Conservation (phyloP, 1,140 invertebrate species). For the Scaptodrosophila lebanonensis region DNA sequence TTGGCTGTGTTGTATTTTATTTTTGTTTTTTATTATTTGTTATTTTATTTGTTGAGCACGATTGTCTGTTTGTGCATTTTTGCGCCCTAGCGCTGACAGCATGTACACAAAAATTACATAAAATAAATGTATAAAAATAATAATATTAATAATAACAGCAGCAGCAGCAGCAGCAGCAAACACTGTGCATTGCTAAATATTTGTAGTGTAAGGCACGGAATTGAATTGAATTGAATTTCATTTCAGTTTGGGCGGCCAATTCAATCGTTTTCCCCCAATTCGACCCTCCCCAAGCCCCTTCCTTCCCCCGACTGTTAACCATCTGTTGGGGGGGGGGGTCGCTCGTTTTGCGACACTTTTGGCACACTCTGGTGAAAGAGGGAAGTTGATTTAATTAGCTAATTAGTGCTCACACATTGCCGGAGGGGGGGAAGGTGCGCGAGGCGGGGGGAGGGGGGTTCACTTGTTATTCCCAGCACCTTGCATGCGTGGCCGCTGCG, state of each 20-base stretch:
- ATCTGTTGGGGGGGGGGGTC: no score
- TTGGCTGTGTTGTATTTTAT: background rate
- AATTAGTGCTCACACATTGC: slow-evolving; percentile 1
- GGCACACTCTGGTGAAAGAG: no score
- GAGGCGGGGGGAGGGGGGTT: background rate
- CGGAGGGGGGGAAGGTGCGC: background rate
- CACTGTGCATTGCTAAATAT: no score
- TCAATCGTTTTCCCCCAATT: slow-evolving; percentile 43
- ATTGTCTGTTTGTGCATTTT: slow-evolving; percentile 20
- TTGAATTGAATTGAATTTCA: slow-evolving; percentile 33
- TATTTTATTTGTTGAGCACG: slow-evolving; percentile 21
- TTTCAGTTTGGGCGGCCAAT: slow-evolving; percentile 33
- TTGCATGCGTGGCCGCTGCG: no score
- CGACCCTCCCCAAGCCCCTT: no score
- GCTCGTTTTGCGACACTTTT: no score
- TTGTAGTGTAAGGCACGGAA: background rate
- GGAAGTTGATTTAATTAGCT: slow-evolving; percentile 50
- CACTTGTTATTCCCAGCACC: no score
- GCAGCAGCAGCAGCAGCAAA: no score
- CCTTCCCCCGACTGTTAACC: no score
- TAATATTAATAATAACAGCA: slow-evolving; percentile 1
- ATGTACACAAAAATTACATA: slow-evolving; percentile 40
- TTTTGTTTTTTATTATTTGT: background rate
- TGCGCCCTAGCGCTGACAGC: slow-evolving; percentile 24
- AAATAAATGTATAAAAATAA: slow-evolving; percentile 22